Base-by-base conservation (phyloP, 2,888 invertebrate genomes). In the Malacosoma neustria region DNA sequence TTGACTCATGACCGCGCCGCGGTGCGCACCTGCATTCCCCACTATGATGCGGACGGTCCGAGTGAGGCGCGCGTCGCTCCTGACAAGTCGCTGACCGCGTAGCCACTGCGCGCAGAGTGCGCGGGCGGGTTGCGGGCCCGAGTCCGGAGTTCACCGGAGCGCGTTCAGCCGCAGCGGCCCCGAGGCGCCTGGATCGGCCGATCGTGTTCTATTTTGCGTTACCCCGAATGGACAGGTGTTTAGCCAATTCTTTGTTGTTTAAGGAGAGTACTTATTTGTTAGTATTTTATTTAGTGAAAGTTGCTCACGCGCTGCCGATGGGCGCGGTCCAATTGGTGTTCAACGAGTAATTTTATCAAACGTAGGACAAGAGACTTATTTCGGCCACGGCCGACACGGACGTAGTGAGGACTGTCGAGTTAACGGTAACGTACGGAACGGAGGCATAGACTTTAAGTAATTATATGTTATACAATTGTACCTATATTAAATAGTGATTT, bases 1-100 rank as follows among this genome's bases (percentile, higher is more conserved):
- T 84, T 45, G 85, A 85, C 73, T 84, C 85, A 74, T 85, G 85
- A 85, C 85, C 82, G 73, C 76, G 76, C 61, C 79, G 69, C 49
- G 51, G 70, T 43, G 68, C 79, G 62, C 75, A 66, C 60, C 59
- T 77, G 39, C 67, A 71, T 57, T 53, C 77, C 48, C 68, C 76
- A 58, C 70, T 80, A 69, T 79, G 70, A 74, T 53, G 67, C 60
- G 74, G 62, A 63, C 66, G 66, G 55, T 44, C 51, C 61, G 61
- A 67, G 51, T 57, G 61, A 63, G 52, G 52, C 52, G 52, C 56
- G 60, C 56, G 57, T 56, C 66, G 64, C 66, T 51, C 61, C 53
- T 54, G 55, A 56, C 60, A 70, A 66, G 68, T 60, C 69, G 67
- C 64, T 57, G 69, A 66, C 69, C 67, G 72, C 67, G 57, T 46